Percentiles rank a stretch among this genome's conserved stretches.
Evolutionary conservation across 2,797 vertebrate genomes (phyloP).

Genomic region (Odontamblyopus rebecca): DNA sequence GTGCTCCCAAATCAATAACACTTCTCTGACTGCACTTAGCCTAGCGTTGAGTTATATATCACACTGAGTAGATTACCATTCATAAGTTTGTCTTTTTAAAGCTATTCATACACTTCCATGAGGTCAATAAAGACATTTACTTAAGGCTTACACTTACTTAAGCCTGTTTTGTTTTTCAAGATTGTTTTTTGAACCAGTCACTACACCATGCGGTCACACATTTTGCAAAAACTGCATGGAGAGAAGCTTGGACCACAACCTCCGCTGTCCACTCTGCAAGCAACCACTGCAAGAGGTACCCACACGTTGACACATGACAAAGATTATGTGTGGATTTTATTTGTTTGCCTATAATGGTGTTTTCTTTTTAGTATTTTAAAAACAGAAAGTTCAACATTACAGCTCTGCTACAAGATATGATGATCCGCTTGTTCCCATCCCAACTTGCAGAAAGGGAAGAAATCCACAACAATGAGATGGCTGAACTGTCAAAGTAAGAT

Average conservation of each 20-base stretch:
- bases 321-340: background rate
- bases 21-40: slow-evolving; percentile 6
- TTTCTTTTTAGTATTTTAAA: slow-evolving; percentile 80
- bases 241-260: slow-evolving; percentile 89
- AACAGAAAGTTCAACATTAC: slow-evolving; percentile 86
- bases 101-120: background rate
- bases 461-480: slow-evolving; percentile 84
- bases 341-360: slow-evolving; percentile 1
- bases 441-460: slow-evolving; percentile 84
- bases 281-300: slow-evolving; percentile 88
- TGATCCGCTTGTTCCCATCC: slow-evolving; percentile 77
- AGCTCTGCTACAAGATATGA: slow-evolving; percentile 81
- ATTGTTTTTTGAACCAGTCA: slow-evolving; percentile 88
- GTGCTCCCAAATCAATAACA: slow-evolving; percentile 43
- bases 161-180: slow-evolving; percentile 58
- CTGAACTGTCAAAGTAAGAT: slow-evolving; percentile 89
- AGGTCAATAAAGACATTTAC: background rate
- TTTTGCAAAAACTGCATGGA: slow-evolving; percentile 93
- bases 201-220: slow-evolving; percentile 90
- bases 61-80: background rate
- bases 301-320: background rate
- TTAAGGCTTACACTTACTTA: too few species aligned
- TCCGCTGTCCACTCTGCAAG: slow-evolving; percentile 91
- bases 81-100: too few species aligned
- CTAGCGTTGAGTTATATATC: slow-evolving; percentile 16